Conservation (phyloP, 2,113 vertebrate species). For the Tichodroma muraria region DNA sequence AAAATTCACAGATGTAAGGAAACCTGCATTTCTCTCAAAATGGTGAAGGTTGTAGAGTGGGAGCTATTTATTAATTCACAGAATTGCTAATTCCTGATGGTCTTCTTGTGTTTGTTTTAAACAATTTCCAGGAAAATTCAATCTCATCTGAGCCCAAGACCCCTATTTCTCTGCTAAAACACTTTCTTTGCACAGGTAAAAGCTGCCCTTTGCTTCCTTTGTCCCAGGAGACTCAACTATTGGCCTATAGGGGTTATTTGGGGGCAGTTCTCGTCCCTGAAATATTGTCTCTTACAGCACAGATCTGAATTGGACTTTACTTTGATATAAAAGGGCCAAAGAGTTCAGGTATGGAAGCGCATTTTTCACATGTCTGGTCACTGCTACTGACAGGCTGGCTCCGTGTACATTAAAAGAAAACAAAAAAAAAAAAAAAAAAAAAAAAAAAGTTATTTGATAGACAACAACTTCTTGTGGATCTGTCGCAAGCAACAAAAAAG, state of each 20-base stretch:
- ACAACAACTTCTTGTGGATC: neutral
- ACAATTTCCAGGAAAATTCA: neutral
- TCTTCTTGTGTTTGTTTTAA: conserved; percentile 21
- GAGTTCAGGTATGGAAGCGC: neutral
- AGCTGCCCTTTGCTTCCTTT: neutral
- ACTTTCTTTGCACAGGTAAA: neutral
- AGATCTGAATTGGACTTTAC: neutral
- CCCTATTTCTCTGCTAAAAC: neutral
- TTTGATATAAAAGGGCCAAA: neutral
- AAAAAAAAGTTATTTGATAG: neutral
- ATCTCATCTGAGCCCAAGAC: neutral
- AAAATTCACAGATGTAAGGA: neutral
- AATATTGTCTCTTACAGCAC: neutral
- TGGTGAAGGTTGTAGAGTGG: neutral
- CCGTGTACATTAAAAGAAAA: neutral
- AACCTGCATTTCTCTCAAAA: neutral
- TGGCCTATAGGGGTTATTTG: neutral
- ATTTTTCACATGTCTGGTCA: neutral
- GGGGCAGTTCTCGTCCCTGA: neutral
- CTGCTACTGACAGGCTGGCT: neutral
- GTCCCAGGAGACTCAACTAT: neutral
- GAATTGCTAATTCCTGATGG: neutral
- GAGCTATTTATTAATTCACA: neutral
- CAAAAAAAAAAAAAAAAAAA: neutral
- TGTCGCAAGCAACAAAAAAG: neutral